Conservation (phyloP, 35 echinoderm and acorn worm species). For the Heliocidaris tuberculata region DNA sequence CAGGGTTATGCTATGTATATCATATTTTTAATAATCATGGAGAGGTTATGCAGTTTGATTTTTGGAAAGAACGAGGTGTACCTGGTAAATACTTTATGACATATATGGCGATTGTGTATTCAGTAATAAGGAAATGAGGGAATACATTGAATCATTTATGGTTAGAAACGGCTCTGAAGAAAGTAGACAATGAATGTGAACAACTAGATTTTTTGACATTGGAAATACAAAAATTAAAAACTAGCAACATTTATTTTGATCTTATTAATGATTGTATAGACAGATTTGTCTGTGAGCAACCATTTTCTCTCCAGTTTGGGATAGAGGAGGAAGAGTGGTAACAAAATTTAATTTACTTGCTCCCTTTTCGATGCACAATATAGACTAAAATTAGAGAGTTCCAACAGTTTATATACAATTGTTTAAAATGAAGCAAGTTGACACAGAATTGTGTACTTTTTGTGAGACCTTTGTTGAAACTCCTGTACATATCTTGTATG, state of each 20-base stretch:
- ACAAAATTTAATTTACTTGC: not conserved
- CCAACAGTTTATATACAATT: not conserved
- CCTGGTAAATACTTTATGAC: not conserved
- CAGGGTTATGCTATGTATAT: not conserved
- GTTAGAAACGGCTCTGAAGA: not conserved
- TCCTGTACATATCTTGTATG: not conserved
- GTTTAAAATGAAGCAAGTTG: slow-evolving; percentile 12
- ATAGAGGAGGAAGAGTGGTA: not conserved
- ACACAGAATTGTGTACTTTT: not conserved
- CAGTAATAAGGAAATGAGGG: not conserved
- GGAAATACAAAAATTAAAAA: slow-evolving; percentile 12
- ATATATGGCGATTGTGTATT: not conserved
- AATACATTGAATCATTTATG: not conserved
- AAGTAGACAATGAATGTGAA: not conserved
- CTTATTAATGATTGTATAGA: not conserved
- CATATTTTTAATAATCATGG: not conserved
- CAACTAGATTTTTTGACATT: not conserved
- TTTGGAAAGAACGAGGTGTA: not conserved
- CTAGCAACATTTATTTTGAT: not conserved
- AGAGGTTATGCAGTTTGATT: not conserved
- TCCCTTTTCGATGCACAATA: not conserved
- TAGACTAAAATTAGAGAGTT: not conserved
- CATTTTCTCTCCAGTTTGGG: not conserved
- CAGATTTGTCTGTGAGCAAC: not conserved
- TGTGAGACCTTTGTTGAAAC: not conserved